Evolutionary conservation across 2,797 vertebrate genomes (phyloP), one percentile per base, ranked within the genome.

Genomic region (Micrastur ruficollis): DNA sequence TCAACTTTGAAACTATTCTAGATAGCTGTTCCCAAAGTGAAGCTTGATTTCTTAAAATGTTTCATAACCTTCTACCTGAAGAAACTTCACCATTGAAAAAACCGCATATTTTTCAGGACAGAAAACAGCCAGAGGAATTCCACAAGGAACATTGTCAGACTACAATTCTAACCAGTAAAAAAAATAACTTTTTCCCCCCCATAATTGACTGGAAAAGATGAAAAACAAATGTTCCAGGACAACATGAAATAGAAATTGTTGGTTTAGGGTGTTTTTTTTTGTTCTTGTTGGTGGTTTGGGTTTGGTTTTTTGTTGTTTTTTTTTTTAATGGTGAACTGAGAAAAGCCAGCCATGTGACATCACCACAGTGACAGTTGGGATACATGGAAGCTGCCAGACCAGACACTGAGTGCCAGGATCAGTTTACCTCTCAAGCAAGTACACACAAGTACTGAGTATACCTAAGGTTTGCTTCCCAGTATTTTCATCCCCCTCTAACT

Each of bases 151-250:
- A 6, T 89, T 94, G 95, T 81, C 80, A 91, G 66, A 70, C 82
- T 93, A 90, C 59, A 56, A 36, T 89, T 86, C 83, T 76, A 90
- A 93, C 93, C 82, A 90, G 25, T 19, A 53, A 70, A 66, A 66
- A 89, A 94, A 94, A 91, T 8, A 71, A 58, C 40, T 22, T 27
- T 44, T 38, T 11, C 38, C 38, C 42, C 25, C n/a, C 17, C 78
- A 84, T 92, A 94, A 95, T 71, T 93, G 81, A 70, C 42, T 89
- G 93, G 95, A 96, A 97, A 92, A 95, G 36, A 82, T 92, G 92
- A 94, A 94, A 80, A 96, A 86, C 63, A 81, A 92, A 90, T 94
- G 93, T 97, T 93, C 95, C 67, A 93, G 95, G 55, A 96, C 92
- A 96, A 91, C 66, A 66, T 46, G 81, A 92, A 97, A 96, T 56